Evolutionary conservation across 2,113 vertebrate genomes (phyloP).

Genomic region (Hiodon tergisus): DNA sequence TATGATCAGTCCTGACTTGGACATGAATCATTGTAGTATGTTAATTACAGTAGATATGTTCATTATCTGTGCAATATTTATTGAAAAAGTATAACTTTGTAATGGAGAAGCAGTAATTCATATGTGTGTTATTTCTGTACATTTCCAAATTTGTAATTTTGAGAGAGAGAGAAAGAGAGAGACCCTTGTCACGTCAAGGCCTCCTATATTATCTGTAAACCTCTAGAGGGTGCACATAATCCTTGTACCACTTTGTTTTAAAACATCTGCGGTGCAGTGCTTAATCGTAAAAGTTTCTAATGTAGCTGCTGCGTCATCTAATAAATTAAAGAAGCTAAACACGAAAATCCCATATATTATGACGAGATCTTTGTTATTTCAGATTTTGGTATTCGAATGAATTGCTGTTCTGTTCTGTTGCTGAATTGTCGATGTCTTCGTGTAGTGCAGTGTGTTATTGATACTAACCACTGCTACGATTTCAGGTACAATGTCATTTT

Average conservation of each 20-base stretch:
- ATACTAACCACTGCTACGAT: neutral
- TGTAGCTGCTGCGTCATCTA: neutral
- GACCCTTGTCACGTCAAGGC: neutral
- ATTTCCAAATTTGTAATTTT: neutral
- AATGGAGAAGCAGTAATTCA: neutral
- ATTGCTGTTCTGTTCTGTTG: neutral
- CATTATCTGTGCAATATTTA: slow-evolving; percentile 7
- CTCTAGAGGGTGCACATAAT: slow-evolving; percentile 28
- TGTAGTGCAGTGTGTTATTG: neutral
- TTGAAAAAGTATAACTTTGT: slow-evolving; percentile 4
- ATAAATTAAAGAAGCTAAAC: neutral
- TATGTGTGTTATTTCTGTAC: neutral
- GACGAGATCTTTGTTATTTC: neutral
- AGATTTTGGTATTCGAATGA: neutral
- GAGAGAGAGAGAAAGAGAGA: too few relatives aligned
- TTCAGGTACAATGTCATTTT: too few relatives aligned
- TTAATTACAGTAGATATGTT: neutral
- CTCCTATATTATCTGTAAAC: neutral
- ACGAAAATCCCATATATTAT: neutral
- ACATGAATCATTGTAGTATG: too few relatives aligned
- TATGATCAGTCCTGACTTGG: neutral
- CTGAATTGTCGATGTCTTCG: neutral
- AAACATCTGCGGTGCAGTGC: neutral
- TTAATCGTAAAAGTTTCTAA: neutral
- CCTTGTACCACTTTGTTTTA: neutral